Evolutionary conservation across 1,140 invertebrate genomes (phyloP).

Genomic region (Hestina assimilis): DNA sequence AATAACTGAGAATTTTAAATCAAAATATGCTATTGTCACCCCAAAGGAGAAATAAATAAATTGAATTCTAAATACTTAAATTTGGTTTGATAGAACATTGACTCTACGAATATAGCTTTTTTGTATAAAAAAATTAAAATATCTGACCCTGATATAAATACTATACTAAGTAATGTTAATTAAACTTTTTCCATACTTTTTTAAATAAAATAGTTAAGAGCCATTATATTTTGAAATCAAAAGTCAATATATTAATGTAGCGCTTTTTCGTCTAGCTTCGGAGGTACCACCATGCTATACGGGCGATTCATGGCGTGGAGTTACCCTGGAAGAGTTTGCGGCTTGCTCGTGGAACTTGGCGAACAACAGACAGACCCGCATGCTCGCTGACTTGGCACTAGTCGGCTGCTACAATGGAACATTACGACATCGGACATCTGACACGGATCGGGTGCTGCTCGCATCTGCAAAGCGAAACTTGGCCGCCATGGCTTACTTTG

Average conservation of each 20-base stretch:
- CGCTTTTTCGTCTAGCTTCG: conserved; percentile 64
- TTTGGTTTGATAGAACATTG: too few relatives aligned
- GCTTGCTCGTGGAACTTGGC: conserved; percentile 95
- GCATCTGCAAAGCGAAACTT: conserved; percentile 97
- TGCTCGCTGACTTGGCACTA: conserved; percentile 96
- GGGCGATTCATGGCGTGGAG: conserved; percentile 82
- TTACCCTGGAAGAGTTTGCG: conserved; percentile 90
- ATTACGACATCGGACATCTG: conserved; percentile 87
- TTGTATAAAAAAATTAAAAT: too few relatives aligned
- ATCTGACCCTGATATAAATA: too few relatives aligned
- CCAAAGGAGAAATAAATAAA: too few relatives aligned
- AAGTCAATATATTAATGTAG: too few relatives aligned
- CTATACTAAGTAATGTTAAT: too few relatives aligned
- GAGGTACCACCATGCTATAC: conserved; percentile 89
- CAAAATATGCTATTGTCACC: too few relatives aligned
- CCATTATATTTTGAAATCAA: too few relatives aligned
- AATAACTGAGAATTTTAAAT: too few relatives aligned
- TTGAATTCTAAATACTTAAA: too few relatives aligned
- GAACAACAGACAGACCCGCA: conserved; percentile 96
- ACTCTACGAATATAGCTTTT: neutral
- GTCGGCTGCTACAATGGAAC: conserved; percentile 97
- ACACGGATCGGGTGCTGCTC: conserved; percentile 94
- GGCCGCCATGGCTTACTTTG: conserved; percentile 97
- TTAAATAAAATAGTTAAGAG: too few relatives aligned
- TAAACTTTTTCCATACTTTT: too few relatives aligned